A percentile compares a stretch with the other conserved stretches of the same genome.
Conservation (phyloP, 2,888 invertebrate species). For the Lysandra coridon region DNA sequence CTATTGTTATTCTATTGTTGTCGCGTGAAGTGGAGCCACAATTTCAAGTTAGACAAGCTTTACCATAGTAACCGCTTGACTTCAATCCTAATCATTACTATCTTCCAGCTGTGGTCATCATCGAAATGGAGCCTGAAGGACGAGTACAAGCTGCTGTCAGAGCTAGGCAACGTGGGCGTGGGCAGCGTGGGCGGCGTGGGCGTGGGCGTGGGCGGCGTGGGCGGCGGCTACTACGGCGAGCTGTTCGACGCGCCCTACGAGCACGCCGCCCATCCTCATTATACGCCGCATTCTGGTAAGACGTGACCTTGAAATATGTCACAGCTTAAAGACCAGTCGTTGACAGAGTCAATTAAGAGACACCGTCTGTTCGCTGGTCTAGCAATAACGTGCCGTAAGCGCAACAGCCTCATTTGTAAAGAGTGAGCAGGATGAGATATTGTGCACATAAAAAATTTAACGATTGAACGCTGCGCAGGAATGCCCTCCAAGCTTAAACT, state of each 20-base stretch:
- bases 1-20: too few species aligned
- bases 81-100: neutral
- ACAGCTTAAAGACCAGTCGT: neutral
- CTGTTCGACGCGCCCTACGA: slow-evolving; percentile 79
- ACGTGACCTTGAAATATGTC: neutral
- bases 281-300: slow-evolving; percentile 83
- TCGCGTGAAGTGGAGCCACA: too few species aligned
- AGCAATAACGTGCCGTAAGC: too few species aligned
- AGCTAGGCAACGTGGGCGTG: slow-evolving; percentile 78
- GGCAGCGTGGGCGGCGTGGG: slow-evolving; percentile 9
- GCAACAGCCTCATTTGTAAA: too few species aligned
- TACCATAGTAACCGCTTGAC: too few species aligned
- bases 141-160: slow-evolving; percentile 92
- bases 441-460: too few species aligned
- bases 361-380: too few species aligned
- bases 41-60: too few species aligned
- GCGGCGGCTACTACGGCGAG: slow-evolving; percentile 81
- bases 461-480: too few species aligned
- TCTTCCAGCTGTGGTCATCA: slow-evolving; percentile 88
- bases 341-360: too few species aligned
- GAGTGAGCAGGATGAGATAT: too few species aligned
- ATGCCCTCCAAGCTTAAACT: too few species aligned
- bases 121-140: slow-evolving; percentile 96
- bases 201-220: slow-evolving; percentile 37
- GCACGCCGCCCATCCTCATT: slow-evolving; percentile 87